Evolutionary conservation across 2,113 vertebrate species (phyloP).

Genomic region (Peromyscus leucopus): DNA sequence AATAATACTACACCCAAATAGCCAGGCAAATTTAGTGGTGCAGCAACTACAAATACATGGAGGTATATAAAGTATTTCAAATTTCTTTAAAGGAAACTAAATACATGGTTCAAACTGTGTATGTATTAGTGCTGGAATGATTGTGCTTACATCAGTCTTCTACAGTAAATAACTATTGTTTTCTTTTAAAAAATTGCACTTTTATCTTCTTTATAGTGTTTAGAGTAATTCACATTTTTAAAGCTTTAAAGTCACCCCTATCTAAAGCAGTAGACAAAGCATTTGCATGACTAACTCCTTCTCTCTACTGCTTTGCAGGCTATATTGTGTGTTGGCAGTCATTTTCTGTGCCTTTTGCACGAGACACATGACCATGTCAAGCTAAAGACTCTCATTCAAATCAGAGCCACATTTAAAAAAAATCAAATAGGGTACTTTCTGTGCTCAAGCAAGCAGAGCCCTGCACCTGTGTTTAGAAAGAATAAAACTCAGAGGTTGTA

Average conservation of each 20-base stretch:
- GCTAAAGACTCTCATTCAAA: conserved; percentile 51
- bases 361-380: not conserved
- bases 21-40: conserved; percentile 34
- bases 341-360: conserved; percentile 30
- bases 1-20: conserved; percentile 47
- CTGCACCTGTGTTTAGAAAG: conserved; percentile 69
- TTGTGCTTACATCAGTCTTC: not conserved
- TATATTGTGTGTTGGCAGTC: not conserved
- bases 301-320: not conserved
- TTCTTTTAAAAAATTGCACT: not conserved
- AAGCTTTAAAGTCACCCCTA: not conserved
- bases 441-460: conserved; percentile 50
- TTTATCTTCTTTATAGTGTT: conserved; percentile 19
- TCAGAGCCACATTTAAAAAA: conserved; percentile 4
- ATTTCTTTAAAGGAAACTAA: conserved; percentile 1
- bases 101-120: conserved; percentile 8
- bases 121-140: not conserved
- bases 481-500: conserved; percentile 50
- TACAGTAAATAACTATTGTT: conserved; percentile 5
- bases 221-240: conserved; percentile 6
- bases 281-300: not conserved
- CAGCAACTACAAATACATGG: conserved; percentile 13
- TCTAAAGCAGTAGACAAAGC: not conserved
- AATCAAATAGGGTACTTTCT: conserved; percentile 63
- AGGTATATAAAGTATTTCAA: conserved; percentile 49